Evolutionary conservation across 2,113 vertebrate species (phyloP).

Genomic region (Nematolebias whitei): DNA sequence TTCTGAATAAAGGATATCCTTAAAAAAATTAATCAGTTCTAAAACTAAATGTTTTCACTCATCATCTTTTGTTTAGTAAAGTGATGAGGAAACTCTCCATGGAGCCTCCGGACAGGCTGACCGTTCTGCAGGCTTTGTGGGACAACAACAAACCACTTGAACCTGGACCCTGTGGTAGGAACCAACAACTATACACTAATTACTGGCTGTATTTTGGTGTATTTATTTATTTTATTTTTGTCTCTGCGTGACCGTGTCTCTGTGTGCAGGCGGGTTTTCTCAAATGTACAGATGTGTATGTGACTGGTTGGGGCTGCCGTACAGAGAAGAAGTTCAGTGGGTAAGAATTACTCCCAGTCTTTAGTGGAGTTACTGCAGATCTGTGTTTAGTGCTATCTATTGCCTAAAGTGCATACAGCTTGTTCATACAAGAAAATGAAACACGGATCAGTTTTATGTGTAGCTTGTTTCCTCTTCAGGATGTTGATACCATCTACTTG

Average conservation of each 20-base stretch:
- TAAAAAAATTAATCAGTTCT: neutral
- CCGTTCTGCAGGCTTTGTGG: constrained; percentile 88
- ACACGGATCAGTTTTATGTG: too few relatives aligned
- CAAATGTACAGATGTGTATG: constrained; percentile 97
- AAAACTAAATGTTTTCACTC: neutral
- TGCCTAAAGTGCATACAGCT: too few relatives aligned
- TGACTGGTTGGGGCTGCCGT: constrained; percentile 93
- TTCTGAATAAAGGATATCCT: too few relatives aligned
- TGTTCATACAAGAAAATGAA: too few relatives aligned
- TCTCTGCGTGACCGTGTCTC: neutral
- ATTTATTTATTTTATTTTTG: neutral
- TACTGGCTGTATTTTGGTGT: neutral
- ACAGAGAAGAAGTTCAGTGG: constrained; percentile 97
- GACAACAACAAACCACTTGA: constrained; percentile 91
- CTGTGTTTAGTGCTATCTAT: neutral
- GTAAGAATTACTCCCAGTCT: constrained; percentile 77
- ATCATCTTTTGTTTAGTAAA: constrained; percentile 79
- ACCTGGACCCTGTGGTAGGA: constrained; percentile 93
- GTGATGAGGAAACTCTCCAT: constrained; percentile 93
- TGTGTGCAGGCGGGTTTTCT: constrained; percentile 90
- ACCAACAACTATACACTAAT: constrained; percentile 14
- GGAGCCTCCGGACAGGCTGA: constrained; percentile 91
- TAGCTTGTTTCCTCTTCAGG: constrained; percentile 72
- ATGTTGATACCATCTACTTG: constrained; percentile 97
- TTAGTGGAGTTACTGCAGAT: constrained; percentile 10